Evolutionary conservation across 2,888 invertebrate species (phyloP).

Genomic region (Stenolophus ochropezus): DNA sequence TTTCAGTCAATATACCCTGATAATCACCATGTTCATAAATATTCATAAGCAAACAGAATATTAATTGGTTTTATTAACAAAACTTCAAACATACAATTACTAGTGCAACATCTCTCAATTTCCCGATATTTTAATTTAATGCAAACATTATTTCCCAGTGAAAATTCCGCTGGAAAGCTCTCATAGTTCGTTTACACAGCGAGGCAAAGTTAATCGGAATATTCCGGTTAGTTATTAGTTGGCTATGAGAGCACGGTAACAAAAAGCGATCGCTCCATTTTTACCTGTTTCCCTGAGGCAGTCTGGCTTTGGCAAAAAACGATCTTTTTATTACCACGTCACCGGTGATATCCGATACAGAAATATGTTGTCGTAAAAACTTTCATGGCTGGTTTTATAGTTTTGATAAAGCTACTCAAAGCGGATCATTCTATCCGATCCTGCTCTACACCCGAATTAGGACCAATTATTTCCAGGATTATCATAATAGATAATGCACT

Average conservation of each 20-base stretch:
- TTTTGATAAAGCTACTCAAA: conserved; percentile 32
- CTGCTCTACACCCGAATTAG: background rate
- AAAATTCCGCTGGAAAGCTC: background rate
- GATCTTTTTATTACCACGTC: conserved; percentile 31
- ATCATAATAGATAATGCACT: background rate
- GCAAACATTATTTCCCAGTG: conserved; percentile 41
- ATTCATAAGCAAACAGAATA: conserved; percentile 28
- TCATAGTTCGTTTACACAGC: conserved; percentile 10
- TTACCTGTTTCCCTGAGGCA: conserved; percentile 15
- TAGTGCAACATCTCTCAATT: conserved; percentile 42
- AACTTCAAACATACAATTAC: conserved; percentile 37
- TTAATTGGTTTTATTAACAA: conserved; percentile 39
- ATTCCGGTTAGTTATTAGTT: conserved; percentile 29
- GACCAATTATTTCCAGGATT: background rate
- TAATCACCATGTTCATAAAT: conserved; percentile 31
- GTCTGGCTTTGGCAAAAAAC: conserved; percentile 6
- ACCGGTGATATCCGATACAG: conserved; percentile 18
- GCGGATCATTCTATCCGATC: conserved; percentile 1
- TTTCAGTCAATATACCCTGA: background rate
- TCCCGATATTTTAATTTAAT: conserved; percentile 43
- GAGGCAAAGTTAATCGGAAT: conserved; percentile 1
- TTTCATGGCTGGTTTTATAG: conserved; percentile 16
- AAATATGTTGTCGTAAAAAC: conserved; percentile 21
- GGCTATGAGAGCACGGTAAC: background rate
- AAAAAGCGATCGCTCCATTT: conserved; percentile 26